Percentiles rank a stretch among this genome's conserved stretches.
phyloP scores from a whole-genome alignment of 2,888 invertebrate genomes.

The Temnothorax unifasciatus region DNA sequence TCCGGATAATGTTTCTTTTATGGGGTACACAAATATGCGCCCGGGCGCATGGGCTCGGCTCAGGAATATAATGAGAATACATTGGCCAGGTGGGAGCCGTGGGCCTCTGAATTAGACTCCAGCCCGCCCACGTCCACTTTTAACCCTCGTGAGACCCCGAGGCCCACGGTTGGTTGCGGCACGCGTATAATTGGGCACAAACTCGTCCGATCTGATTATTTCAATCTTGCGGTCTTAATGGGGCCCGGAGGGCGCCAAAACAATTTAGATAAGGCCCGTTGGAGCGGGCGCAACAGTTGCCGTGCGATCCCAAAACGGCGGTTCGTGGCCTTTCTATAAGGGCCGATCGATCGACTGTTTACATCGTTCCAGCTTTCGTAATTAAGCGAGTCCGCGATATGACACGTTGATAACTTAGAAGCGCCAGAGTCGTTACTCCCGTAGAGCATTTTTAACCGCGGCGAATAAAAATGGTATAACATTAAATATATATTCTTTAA shows the following conservation, averaged over 20 bases:
- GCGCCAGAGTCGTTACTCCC: not conserved
- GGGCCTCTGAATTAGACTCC: slow-evolving; percentile 58
- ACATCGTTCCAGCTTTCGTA: slow-evolving; percentile 47
- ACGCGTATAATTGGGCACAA: slow-evolving; percentile 69
- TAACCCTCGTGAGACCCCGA: slow-evolving; percentile 38
- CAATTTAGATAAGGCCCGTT: slow-evolving; percentile 70
- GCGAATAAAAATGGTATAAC: not conserved
- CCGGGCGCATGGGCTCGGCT: not conserved
- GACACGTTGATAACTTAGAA: slow-evolving; percentile 42
- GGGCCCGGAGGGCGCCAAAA: slow-evolving; percentile 66
- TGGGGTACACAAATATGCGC: slow-evolving; percentile 20
- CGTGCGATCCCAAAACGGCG: slow-evolving; percentile 25
- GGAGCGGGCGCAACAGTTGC: slow-evolving; percentile 61
- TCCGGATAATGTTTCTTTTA: slow-evolving; percentile 51
- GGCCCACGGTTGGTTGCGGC: slow-evolving; percentile 46
- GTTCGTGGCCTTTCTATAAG: slow-evolving; percentile 15
- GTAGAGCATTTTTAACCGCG: not conserved
- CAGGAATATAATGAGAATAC: slow-evolving; percentile 58
- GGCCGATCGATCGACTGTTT: slow-evolving; percentile 48
- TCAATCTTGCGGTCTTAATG: slow-evolving; percentile 65
- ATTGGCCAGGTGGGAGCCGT: slow-evolving; percentile 67
- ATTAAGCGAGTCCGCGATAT: slow-evolving; percentile 46
- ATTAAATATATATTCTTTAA: not conserved
- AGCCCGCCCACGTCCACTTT: slow-evolving; percentile 65
- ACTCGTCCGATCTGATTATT: slow-evolving; percentile 70